phyloP scores from a whole-genome alignment of 2,797 vertebrate genomes.

The Sebastes oblongus region DNA sequence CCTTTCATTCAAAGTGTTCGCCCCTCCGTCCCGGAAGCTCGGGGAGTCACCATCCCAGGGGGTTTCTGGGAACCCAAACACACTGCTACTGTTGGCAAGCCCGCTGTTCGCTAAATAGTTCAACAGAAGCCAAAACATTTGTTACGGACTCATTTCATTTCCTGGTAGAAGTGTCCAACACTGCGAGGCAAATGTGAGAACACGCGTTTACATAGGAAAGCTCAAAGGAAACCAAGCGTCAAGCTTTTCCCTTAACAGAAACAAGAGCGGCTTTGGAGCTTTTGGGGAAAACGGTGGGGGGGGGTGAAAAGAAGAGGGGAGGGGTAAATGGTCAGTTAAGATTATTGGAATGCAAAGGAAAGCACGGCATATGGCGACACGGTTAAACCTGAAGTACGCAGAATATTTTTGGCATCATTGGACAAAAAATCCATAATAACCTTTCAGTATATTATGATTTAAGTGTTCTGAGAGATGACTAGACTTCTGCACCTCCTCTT shows the following conservation, averaged over 20 bases:
- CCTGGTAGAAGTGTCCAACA: constrained; percentile 67
- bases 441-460: too few species aligned
- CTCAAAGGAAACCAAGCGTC: constrained; percentile 69
- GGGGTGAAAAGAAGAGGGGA: neutral
- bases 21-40: constrained; percentile 58
- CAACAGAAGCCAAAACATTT: constrained; percentile 83
- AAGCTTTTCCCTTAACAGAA: constrained; percentile 54
- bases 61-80: constrained; percentile 78
- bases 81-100: constrained; percentile 71
- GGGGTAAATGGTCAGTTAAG: constrained; percentile 22
- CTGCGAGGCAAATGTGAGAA: constrained; percentile 72
- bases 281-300: neutral
- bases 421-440: too few species aligned
- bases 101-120: constrained; percentile 62
- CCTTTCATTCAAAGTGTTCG: constrained; percentile 50
- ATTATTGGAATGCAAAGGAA: constrained; percentile 30
- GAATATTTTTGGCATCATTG: too few species aligned
- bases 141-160: constrained; percentile 78
- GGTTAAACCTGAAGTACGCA: neutral
- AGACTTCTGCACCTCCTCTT: too few species aligned
- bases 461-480: too few species aligned
- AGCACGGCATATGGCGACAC: neutral
- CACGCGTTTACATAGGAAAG: constrained; percentile 62
- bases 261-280: constrained; percentile 51
- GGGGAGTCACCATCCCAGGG: constrained; percentile 64